Percentiles rank a stretch among this genome's conserved stretches.
phyloP scores from a whole-genome alignment of 2,113 vertebrate genomes.

The Indicator indicator region DNA sequence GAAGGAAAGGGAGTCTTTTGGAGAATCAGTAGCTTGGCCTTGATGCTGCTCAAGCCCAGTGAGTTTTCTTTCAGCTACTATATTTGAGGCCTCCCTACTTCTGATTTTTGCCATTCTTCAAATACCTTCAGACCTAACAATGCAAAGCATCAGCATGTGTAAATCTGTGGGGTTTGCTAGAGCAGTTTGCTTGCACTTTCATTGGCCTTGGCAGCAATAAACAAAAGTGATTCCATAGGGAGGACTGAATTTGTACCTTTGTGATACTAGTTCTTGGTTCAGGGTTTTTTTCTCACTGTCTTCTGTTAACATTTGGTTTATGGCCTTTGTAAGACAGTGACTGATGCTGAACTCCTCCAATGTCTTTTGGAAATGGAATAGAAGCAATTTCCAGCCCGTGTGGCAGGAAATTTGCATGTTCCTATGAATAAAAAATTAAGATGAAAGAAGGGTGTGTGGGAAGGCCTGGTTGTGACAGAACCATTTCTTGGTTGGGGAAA shows the following conservation, averaged over 20 bases:
- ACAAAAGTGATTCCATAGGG: not conserved
- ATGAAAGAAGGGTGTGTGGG: conserved; percentile 34
- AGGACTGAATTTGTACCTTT: not conserved
- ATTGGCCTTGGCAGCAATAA: not conserved
- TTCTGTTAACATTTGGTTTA: not conserved
- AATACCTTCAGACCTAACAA: not conserved
- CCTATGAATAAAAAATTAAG: conserved; percentile 44
- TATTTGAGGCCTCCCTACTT: not conserved
- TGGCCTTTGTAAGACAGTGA: not conserved
- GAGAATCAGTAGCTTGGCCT: not conserved
- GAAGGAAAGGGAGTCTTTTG: not conserved
- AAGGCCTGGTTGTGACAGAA: conserved; percentile 42
- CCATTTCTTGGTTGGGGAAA: conserved; percentile 7
- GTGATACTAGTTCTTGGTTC: not conserved
- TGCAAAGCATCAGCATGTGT: not conserved
- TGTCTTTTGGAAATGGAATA: conserved; percentile 2
- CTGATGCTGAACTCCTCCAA: not conserved
- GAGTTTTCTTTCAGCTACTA: not conserved
- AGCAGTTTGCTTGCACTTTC: not conserved
- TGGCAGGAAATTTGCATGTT: conserved; percentile 2
- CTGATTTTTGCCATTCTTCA: not conserved
- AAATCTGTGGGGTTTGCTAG: not conserved
- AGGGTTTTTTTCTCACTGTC: not conserved
- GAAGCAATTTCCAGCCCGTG: not conserved
- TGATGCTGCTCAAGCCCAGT: not conserved